Evolutionary conservation across 2,888 invertebrate species (phyloP), one percentile per base, ranked within the genome.

Genomic region (Desoria tigrina): DNA sequence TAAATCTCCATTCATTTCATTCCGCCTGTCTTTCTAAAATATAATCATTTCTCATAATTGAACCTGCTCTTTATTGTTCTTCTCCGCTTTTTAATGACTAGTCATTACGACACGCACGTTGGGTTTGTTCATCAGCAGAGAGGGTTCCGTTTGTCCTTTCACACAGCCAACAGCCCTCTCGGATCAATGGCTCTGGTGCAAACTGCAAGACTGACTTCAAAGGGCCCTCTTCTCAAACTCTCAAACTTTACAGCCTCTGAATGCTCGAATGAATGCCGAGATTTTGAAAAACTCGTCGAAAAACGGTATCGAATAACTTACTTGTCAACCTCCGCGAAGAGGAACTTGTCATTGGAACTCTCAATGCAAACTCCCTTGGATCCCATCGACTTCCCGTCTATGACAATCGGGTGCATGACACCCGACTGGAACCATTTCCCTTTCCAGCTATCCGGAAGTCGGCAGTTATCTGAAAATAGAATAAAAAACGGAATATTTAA

Each of bases 371-470:
- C 66, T 23, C 74, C 74, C 45, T 73, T 74, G 32, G 61, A 65
- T 2, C 62, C 70, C 37, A 74, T 73, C 23, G 65, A 63, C 18
- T 65, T 72, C 42, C 65, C 63, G 60, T 75, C 69, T 24, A 75
- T 73, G 2, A 66, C 4, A 45, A 75, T 67, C 2, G 62, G 63
- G 1, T 57, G 28, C 11, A 55, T 57, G 9, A 71, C 59, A 37
- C 73, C 75, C 37, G 72, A 72, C 59, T 73, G 72, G 58, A 75
- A 75, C 75, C 75, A 75, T 49, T 63, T 64, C 4, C 75, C 75
- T n/a, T 72, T 73, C 73, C 73, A 75, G 24, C 61, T 64, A 2
- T 69, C 71, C 1, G 73, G 72, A 11, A 75, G 63, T 1, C 49
- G 39, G 62, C 75, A 75, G 26, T 66, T 66, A 49, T 71, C 72